Evolutionary conservation across 2,113 vertebrate genomes (phyloP).

Genomic region (Lycocorax pyrrhopterus): DNA sequence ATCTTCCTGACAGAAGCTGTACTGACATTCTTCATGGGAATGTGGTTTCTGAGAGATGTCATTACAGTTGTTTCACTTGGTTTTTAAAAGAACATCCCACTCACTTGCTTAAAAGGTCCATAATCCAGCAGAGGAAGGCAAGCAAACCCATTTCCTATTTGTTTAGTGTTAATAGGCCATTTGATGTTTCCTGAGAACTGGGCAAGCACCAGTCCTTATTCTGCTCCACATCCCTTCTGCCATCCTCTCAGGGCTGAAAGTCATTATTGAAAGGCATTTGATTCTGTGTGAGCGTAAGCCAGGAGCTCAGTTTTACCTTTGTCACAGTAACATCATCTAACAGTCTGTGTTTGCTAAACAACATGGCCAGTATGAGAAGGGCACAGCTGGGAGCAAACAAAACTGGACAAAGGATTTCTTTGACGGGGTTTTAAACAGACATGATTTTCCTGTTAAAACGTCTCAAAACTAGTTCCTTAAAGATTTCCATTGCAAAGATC

Average conservation of each 20-base stretch:
- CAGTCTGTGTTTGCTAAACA: slow-evolving; percentile 1
- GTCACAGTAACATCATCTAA: not conserved
- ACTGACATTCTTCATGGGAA: not conserved
- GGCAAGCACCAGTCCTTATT: not conserved
- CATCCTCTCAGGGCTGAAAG: not conserved
- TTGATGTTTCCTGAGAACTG: not conserved
- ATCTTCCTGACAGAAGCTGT: not conserved
- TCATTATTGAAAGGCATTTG: not conserved
- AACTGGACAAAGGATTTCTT: not conserved
- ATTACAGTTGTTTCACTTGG: not conserved
- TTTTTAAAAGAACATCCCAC: not conserved
- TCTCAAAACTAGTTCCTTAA: not conserved
- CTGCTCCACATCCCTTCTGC: not conserved
- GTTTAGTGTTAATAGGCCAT: not conserved
- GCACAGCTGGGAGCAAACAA: not conserved
- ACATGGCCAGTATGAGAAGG: not conserved
- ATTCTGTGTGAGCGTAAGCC: not conserved
- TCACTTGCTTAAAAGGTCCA: not conserved
- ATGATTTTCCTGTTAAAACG: not conserved
- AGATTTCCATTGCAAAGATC: not conserved
- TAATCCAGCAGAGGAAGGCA: not conserved
- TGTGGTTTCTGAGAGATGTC: not conserved
- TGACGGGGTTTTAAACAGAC: not conserved
- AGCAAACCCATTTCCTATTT: not conserved
- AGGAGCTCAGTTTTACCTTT: not conserved